A percentile compares a stretch with the other conserved stretches of the same genome.
Evolutionary conservation across 2,113 vertebrate genomes (phyloP).

Genomic region (Thamnophis sirtalis): DNA sequence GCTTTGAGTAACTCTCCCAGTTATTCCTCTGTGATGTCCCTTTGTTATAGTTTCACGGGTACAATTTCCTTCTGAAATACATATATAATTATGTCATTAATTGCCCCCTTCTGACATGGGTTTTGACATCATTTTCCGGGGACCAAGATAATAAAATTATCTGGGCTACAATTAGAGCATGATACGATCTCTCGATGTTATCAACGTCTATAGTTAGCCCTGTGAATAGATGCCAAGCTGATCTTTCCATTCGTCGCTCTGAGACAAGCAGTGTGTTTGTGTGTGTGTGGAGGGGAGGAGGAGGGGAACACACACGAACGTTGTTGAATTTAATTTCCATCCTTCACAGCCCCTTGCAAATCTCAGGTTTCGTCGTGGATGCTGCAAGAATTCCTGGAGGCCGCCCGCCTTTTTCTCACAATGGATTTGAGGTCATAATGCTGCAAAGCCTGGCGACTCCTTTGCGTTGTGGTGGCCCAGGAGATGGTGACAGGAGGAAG

Average conservation of each 20-base stretch:
- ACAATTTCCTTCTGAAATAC: no score
- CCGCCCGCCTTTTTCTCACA: not conserved
- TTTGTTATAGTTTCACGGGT: not conserved
- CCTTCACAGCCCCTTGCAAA: no score
- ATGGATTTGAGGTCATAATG: not conserved
- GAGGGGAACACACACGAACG: no score
- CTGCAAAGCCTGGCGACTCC: not conserved
- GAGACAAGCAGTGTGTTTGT: not conserved
- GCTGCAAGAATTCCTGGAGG: not conserved
- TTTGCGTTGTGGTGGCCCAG: not conserved
- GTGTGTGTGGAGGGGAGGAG: no score
- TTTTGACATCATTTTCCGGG: not conserved
- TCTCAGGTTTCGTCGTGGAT: not conserved
- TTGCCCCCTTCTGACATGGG: not conserved
- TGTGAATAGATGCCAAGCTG: not conserved
- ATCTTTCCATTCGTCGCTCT: not conserved
- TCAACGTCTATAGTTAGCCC: not conserved
- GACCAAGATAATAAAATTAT: not conserved
- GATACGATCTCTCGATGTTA: not conserved
- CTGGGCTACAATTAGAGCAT: not conserved
- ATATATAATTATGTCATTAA: no score
- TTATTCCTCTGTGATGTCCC: not conserved
- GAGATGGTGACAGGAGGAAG: no score
- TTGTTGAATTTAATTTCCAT: not conserved
- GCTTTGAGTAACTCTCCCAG: not conserved